phyloP scores from a whole-genome alignment of 2,113 vertebrate species.

The Emydocephalus ijimae region DNA sequence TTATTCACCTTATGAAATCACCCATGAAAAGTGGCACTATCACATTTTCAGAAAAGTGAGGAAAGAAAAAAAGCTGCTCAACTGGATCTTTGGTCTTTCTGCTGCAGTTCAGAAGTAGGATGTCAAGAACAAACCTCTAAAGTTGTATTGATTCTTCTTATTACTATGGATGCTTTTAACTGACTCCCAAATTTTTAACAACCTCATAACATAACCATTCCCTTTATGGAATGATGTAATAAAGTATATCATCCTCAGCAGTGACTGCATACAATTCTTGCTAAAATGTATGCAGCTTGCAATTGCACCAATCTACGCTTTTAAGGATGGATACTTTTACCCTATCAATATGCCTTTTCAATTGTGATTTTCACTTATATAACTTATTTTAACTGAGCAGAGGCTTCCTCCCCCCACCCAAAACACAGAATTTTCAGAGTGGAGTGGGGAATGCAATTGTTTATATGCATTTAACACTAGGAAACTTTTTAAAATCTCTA shows the following conservation, averaged over 20 bases:
- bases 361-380: not conserved
- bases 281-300: not conserved
- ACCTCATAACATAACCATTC: not conserved
- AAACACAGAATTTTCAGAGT: not conserved
- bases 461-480: not conserved
- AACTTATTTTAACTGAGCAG: not conserved
- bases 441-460: not conserved
- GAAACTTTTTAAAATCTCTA: not conserved
- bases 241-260: not conserved
- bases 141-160: not conserved
- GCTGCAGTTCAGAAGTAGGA: not conserved
- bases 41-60: not conserved
- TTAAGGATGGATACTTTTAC: not conserved
- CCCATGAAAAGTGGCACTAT: not conserved
- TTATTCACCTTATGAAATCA: not conserved
- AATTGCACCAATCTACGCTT: not conserved
- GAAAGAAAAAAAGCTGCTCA: not conserved
- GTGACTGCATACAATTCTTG: not conserved
- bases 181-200: not conserved
- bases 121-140: not conserved
- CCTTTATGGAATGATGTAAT: not conserved
- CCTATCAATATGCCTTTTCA: not conserved
- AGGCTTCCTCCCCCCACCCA: not conserved
- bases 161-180: not conserved
- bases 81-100: not conserved